Conservation (phyloP, 2,797 vertebrate genomes). For the Apogon talboti region DNA sequence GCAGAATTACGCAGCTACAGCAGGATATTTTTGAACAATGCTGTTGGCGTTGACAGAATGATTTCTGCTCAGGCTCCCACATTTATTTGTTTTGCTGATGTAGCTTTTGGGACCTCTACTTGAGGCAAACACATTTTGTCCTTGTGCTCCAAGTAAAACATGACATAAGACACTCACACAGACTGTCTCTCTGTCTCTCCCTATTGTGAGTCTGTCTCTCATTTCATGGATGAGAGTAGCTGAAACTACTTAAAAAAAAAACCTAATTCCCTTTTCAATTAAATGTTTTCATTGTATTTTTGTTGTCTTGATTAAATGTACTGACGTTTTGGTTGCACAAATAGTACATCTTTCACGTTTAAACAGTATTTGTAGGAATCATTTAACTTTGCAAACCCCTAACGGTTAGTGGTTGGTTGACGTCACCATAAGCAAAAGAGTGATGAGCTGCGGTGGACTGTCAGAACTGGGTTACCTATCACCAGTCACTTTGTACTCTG, state of each 20-base stretch:
- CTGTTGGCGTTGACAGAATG: conserved; percentile 34
- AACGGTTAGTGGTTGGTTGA: conserved; percentile 23
- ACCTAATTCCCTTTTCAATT: neutral
- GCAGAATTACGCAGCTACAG: conserved; percentile 7
- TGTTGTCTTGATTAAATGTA: too few relatives aligned
- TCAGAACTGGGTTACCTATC: neutral
- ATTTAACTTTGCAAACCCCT: conserved; percentile 45
- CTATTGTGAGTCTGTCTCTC: conserved; percentile 8
- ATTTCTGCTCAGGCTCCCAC: conserved; percentile 16
- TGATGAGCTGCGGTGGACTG: conserved; percentile 30
- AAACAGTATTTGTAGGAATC: conserved; percentile 13
- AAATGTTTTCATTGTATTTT: too few relatives aligned
- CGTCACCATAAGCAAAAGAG: conserved; percentile 39
- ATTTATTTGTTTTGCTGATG: conserved; percentile 35
- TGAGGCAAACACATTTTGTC: conserved; percentile 38
- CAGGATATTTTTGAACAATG: conserved; percentile 21
- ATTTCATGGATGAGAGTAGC: conserved; percentile 15
- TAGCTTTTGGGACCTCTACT: conserved; percentile 41
- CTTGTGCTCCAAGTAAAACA: conserved; percentile 30
- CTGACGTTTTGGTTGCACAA: too few relatives aligned
- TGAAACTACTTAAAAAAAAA: neutral
- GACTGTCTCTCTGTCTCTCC: neutral
- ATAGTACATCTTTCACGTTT: too few relatives aligned
- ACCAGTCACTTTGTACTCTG: too few relatives aligned
- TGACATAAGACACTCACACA: conserved; percentile 9